Evolutionary conservation across 2,113 vertebrate species (phyloP).

Genomic region (Excalfactoria chinensis): DNA sequence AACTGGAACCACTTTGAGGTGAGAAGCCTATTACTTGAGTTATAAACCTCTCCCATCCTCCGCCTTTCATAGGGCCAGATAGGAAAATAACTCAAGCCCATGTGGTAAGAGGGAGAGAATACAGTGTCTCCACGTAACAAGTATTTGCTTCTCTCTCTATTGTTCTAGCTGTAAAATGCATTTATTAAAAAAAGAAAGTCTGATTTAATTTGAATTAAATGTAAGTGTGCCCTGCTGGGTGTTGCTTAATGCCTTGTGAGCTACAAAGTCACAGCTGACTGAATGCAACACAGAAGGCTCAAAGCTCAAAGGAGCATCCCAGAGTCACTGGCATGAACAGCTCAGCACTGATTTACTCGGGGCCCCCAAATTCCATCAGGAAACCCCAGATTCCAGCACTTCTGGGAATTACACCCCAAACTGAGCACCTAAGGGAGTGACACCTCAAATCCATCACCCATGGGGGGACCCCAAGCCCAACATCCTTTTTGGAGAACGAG

Average conservation of each 20-base stretch:
- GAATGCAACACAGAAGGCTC: neutral
- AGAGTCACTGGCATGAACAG: neutral
- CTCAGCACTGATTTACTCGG: neutral
- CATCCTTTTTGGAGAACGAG: no score
- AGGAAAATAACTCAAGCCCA: neutral
- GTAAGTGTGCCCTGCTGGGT: neutral
- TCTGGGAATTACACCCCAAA: no score
- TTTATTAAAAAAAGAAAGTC: conserved; percentile 8
- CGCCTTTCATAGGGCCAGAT: neutral
- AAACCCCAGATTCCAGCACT: no score
- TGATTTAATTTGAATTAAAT: conserved; percentile 19
- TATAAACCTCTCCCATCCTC: conserved; percentile 22
- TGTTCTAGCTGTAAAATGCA: conserved; percentile 27
- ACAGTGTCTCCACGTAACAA: neutral
- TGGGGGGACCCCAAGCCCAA: no score
- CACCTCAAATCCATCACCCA: no score
- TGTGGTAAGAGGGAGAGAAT: neutral
- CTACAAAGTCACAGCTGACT: neutral
- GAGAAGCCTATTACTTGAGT: neutral
- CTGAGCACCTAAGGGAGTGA: no score
- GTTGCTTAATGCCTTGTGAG: conserved; percentile 27
- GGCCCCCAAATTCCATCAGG: no score
- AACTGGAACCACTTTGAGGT: conserved; percentile 4
- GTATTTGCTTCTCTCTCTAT: neutral
- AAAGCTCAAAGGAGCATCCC: neutral